Evolutionary conservation across 2,797 vertebrate genomes (phyloP).

Genomic region (Remorina albescens): DNA sequence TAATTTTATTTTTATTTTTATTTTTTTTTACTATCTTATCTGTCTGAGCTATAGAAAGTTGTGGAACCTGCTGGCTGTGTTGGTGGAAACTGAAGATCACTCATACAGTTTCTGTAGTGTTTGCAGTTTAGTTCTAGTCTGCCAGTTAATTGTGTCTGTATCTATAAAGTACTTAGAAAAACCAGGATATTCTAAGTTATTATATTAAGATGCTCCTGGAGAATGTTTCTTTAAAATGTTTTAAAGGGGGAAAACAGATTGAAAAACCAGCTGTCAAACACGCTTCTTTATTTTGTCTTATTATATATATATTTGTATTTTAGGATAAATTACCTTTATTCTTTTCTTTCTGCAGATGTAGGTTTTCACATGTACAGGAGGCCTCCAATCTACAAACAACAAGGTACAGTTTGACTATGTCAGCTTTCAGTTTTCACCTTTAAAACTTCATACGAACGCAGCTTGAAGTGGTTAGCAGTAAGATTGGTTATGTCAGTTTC

Average conservation of each 20-base stretch:
- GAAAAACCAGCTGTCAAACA: constrained; percentile 1
- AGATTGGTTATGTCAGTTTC: not conserved
- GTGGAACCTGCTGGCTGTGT: constrained; percentile 19
- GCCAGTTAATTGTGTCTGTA: not conserved
- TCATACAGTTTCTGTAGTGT: constrained; percentile 1
- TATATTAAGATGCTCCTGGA: too few species aligned
- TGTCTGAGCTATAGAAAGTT: constrained; percentile 15
- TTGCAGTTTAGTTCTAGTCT: not conserved
- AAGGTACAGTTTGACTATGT: constrained; percentile 82
- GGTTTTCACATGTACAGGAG: constrained; percentile 95
- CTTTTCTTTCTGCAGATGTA: constrained; percentile 89
- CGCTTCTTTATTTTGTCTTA: not conserved
- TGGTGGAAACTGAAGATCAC: constrained; percentile 6
- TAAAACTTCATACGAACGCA: not conserved
- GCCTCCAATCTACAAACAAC: constrained; percentile 96
- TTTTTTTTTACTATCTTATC: constrained; percentile 18
- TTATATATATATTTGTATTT: too few species aligned
- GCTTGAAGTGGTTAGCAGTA: not conserved
- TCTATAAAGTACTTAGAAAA: not conserved
- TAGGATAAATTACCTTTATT: constrained; percentile 66
- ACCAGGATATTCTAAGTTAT: too few species aligned
- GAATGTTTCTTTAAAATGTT: not conserved
- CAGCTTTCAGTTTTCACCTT: constrained; percentile 15
- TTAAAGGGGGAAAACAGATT: not conserved
- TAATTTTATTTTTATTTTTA: too few species aligned